These are phyloP conservation scores for Oegoconia quadripuncta DNA, from an alignment of 2,888 invertebrate genomes.

Conservation along the genomic window DNA sequence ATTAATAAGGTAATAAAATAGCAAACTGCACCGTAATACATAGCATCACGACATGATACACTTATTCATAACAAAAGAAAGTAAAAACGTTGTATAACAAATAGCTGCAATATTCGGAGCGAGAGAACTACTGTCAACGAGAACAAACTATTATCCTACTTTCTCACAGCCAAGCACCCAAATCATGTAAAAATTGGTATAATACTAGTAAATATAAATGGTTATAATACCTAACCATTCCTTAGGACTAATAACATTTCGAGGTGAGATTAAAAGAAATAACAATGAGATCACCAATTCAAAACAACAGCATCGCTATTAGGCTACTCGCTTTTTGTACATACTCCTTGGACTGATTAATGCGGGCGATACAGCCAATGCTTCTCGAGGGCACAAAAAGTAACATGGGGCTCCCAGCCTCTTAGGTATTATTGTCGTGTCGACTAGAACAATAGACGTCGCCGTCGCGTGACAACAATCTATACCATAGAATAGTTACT, in stretches of 20 bases:
- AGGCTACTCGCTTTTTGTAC: background rate
- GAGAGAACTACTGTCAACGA: slow-evolving; percentile 33
- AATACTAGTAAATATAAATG: no score
- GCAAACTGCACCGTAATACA: background rate
- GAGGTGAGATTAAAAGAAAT: no score
- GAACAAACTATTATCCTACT: slow-evolving; percentile 30
- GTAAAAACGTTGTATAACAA: slow-evolving; percentile 8
- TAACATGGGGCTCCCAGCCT: slow-evolving; percentile 24
- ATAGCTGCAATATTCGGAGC: slow-evolving; percentile 25
- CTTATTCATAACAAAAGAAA: slow-evolving; percentile 16
- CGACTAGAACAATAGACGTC: slow-evolving; percentile 48
- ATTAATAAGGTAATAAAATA: slow-evolving; percentile 8
- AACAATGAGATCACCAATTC: background rate
- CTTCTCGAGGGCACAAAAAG: slow-evolving; percentile 31
- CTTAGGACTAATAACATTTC: no score
- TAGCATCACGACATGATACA: slow-evolving; percentile 10
- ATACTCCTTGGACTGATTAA: slow-evolving; percentile 34
- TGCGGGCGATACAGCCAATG: slow-evolving; percentile 32
- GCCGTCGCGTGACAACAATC: slow-evolving; percentile 46
- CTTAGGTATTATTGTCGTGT: slow-evolving; percentile 33
- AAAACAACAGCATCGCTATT: background rate
- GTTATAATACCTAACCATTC: no score
- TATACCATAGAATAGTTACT: slow-evolving; percentile 42
- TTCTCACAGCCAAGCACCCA: slow-evolving; percentile 30
- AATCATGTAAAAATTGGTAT: background rate